Evolutionary conservation across 2,888 invertebrate species (phyloP).

Genomic region (Archips xylosteana): DNA sequence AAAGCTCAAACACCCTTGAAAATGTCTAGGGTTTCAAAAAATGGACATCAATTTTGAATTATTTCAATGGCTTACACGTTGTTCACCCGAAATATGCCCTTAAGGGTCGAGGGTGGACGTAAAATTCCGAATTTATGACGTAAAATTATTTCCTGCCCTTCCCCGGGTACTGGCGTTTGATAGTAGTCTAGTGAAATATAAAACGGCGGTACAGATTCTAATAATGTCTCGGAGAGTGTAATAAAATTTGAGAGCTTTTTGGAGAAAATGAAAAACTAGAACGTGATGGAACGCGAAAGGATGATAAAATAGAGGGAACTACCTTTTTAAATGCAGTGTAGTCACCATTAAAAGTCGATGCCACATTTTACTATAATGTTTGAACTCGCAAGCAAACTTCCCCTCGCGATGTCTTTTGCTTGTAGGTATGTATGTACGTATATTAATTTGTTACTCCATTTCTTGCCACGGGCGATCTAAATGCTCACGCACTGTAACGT

Average conservation of each 20-base stretch:
- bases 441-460: neutral
- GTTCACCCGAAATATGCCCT: constrained; percentile 26
- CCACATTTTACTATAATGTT: neutral
- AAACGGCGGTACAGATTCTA: constrained; percentile 37
- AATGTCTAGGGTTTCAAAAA: constrained; percentile 22
- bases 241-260: constrained; percentile 33
- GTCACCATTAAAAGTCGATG: neutral
- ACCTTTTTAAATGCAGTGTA: constrained; percentile 9
- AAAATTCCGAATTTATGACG: constrained; percentile 42
- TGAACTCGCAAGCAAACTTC: neutral
- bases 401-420: neutral
- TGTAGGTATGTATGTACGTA: neutral
- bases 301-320: constrained; percentile 1
- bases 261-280: constrained; percentile 16
- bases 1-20: constrained; percentile 25
- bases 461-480: neutral
- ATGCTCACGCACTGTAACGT: constrained; percentile 4
- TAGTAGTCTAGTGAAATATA: constrained; percentile 38
- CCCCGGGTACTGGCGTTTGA: constrained; percentile 21
- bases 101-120: constrained; percentile 39
- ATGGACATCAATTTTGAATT: constrained; percentile 35
- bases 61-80: constrained; percentile 31
- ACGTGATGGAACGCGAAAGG: constrained; percentile 2
- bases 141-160: constrained; percentile 40
- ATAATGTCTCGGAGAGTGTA: constrained; percentile 26